These are phyloP conservation scores for Seira ritae DNA, from an alignment of 2,888 invertebrate species.

Conservation along the genomic window DNA sequence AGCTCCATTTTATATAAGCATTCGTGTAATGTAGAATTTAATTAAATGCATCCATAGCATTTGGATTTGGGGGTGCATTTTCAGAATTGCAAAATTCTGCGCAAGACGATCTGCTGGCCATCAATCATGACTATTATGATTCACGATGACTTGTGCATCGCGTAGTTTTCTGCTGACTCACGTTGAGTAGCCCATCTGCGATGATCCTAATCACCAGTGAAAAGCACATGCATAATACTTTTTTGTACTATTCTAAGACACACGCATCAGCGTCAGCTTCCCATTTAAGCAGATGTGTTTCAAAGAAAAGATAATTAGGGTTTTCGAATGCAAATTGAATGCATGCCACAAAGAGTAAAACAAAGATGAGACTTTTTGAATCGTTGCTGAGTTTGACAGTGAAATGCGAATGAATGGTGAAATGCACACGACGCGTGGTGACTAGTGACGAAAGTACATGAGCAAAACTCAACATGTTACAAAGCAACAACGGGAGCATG, in stretches of 20 bases:
- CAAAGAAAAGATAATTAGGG: conserved; percentile 14
- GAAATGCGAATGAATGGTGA: conserved; percentile 18
- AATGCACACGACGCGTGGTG: too few species aligned
- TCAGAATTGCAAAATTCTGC: too few species aligned
- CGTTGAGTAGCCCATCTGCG: not conserved
- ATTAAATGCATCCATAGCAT: too few species aligned
- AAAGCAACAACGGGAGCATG: not conserved
- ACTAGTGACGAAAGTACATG: not conserved
- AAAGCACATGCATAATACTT: not conserved
- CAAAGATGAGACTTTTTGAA: conserved; percentile 21
- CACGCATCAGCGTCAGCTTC: not conserved
- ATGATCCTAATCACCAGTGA: conserved; percentile 10
- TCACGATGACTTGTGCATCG: not conserved
- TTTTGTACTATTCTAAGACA: not conserved
- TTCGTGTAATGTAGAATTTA: too few species aligned
- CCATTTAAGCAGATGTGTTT: not conserved
- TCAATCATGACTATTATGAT: not conserved
- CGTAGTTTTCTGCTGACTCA: conserved; percentile 11
- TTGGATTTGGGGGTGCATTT: too few species aligned
- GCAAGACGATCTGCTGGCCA: too few species aligned
- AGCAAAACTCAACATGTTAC: not conserved
- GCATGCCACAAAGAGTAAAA: not conserved
- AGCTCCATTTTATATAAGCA: too few species aligned
- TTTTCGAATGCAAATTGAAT: not conserved
- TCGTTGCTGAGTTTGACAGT: conserved; percentile 8